Evolutionary conservation across 2,113 vertebrate species (phyloP).

Genomic region (Cebus imitator): DNA sequence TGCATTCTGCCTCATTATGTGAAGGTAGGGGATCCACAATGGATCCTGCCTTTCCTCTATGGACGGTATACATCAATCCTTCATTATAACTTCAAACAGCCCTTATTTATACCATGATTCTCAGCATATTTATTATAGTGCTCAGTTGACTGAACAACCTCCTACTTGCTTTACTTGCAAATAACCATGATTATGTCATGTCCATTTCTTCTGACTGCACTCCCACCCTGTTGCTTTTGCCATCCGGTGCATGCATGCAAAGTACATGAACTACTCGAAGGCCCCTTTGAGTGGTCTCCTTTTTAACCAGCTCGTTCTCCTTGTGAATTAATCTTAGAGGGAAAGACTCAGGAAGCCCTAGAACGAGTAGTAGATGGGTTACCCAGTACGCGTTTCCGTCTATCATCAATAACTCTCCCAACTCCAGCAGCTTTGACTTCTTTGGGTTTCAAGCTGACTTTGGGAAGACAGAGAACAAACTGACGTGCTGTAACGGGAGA

Average conservation of each 20-base stretch:
- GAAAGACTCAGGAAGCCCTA: background rate
- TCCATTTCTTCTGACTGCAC: background rate
- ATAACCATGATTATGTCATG: background rate
- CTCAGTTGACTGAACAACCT: background rate
- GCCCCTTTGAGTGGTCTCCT: background rate
- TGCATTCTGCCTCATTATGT: background rate
- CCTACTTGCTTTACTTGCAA: background rate
- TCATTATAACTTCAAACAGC: background rate
- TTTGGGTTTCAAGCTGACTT: background rate
- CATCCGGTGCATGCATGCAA: background rate
- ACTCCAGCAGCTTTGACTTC: background rate
- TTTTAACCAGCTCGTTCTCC: background rate
- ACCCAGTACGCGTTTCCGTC: background rate
- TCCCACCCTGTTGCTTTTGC: background rate
- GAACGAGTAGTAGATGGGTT: background rate
- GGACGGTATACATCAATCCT: background rate
- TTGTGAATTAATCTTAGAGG: conserved; percentile 14
- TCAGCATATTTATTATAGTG: background rate
- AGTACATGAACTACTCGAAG: background rate
- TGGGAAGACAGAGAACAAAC: background rate
- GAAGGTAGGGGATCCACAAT: background rate
- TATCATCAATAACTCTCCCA: background rate
- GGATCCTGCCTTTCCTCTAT: background rate
- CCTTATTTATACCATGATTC: background rate
- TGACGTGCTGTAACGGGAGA: background rate